phyloP scores from a whole-genome alignment of 1,140 invertebrate genomes.

The Drosophila carrolli region DNA sequence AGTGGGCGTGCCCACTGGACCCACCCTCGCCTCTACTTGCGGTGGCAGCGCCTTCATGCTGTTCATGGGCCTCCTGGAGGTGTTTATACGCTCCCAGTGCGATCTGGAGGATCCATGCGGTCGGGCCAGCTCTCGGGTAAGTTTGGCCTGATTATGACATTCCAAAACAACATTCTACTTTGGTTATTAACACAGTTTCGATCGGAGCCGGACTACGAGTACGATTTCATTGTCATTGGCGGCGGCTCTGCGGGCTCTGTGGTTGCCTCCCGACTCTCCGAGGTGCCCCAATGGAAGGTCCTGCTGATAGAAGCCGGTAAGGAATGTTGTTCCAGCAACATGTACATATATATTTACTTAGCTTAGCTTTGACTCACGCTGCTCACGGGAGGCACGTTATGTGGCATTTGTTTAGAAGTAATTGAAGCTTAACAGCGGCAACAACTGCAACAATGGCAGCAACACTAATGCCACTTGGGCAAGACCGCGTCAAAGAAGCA shows the following conservation, averaged over 20 bases:
- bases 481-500: slow-evolving; percentile 69
- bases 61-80: slow-evolving; percentile 93
- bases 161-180: not conserved
- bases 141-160: slow-evolving; percentile 5
- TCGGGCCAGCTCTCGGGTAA: slow-evolving; percentile 85
- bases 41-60: slow-evolving; percentile 93
- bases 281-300: slow-evolving; percentile 91
- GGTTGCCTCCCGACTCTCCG: slow-evolving; percentile 92
- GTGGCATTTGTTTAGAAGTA: slow-evolving; percentile 81
- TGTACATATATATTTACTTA: slow-evolving; percentile 26
- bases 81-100: slow-evolving; percentile 92
- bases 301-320: slow-evolving; percentile 93
- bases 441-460: slow-evolving; percentile 38
- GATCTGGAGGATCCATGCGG: slow-evolving; percentile 94
- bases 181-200: slow-evolving; percentile 85
- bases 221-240: slow-evolving; percentile 95
- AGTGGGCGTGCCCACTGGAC: slow-evolving; percentile 89
- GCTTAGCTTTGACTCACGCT: slow-evolving; percentile 8
- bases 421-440: slow-evolving; percentile 77
- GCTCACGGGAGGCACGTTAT: slow-evolving; percentile 66
- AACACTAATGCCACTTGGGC: slow-evolving; percentile 72
- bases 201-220: slow-evolving; percentile 87
- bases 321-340: slow-evolving; percentile 60
- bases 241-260: slow-evolving; percentile 94
- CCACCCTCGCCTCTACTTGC: slow-evolving; percentile 91